Percentiles rank a stretch among this genome's conserved stretches.
Conservation (phyloP, 2,113 vertebrate genomes). For the Rhinichthys klamathensis region DNA sequence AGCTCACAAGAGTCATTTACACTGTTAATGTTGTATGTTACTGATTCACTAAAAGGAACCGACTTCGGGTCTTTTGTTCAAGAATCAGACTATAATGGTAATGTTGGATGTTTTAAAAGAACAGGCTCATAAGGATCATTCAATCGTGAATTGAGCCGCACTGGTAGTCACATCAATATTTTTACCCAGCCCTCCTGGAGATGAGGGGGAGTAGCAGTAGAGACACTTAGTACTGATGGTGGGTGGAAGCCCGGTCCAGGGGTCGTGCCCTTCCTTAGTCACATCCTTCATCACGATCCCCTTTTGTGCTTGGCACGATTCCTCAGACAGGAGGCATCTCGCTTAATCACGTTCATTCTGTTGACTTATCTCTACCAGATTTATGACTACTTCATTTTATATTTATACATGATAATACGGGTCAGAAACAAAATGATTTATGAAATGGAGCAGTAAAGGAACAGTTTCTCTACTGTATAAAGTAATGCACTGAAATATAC, state of each 20-base stretch:
- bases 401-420: neutral
- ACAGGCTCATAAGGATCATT: neutral
- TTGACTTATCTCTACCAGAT: conserved; percentile 37
- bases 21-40: neutral
- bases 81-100: neutral
- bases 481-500: neutral
- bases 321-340: neutral
- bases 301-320: conserved; percentile 18
- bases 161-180: conserved; percentile 2
- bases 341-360: conserved; percentile 9
- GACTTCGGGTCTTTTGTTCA: neutral
- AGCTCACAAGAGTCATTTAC: neutral
- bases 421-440: conserved; percentile 13
- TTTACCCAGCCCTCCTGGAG: neutral
- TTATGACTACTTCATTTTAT: conserved; percentile 28
- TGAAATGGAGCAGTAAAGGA: neutral
- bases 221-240: neutral
- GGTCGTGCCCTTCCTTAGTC: conserved; percentile 17
- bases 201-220: neutral
- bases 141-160: neutral
- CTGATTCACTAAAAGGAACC: neutral
- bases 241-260: neutral
- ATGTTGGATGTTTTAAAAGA: neutral
- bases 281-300: neutral
- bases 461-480: neutral